Evolutionary conservation across 1,140 invertebrate genomes (phyloP).

Genomic region (Drosophila asahinai): DNA sequence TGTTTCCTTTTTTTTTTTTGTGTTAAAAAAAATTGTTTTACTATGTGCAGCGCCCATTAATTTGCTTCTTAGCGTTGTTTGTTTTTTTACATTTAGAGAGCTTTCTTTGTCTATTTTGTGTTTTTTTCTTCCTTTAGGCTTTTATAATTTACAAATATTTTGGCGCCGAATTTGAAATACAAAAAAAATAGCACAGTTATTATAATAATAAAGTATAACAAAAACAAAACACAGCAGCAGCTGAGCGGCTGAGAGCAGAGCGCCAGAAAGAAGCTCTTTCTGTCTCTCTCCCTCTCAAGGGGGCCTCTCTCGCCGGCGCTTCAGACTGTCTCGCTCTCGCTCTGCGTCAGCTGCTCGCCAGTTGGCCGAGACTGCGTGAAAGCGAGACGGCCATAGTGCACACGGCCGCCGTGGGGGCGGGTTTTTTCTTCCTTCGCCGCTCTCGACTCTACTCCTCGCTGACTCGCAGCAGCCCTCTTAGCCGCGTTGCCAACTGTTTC

Average conservation of each 20-base stretch:
- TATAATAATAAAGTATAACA: conserved; percentile 70
- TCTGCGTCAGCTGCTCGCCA: conserved; percentile 18
- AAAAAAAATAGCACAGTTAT: conserved; percentile 60
- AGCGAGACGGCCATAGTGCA: conserved; percentile 62
- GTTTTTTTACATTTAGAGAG: conserved; percentile 67
- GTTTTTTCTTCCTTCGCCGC: conserved; percentile 30
- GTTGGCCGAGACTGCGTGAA: conserved; percentile 12
- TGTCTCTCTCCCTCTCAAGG: background rate
- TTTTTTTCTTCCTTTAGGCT: conserved; percentile 33
- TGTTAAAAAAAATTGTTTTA: conserved; percentile 62
- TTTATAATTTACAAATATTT: conserved; percentile 80
- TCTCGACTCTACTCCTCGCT: conserved; percentile 30
- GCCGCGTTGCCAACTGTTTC: conserved; percentile 83
- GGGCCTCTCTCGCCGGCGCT: conserved; percentile 1
- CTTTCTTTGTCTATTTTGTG: conserved; percentile 50
- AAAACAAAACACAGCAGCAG: conserved; percentile 52
- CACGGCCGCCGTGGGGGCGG: conserved; percentile 48
- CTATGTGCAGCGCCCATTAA: conserved; percentile 78
- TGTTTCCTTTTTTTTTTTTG: conserved; percentile 16
- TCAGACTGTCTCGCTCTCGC: conserved; percentile 35
- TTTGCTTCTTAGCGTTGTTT: conserved; percentile 24
- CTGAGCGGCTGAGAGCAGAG: conserved; percentile 16
- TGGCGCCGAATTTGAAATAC: conserved; percentile 67
- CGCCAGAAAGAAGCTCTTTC: conserved; percentile 14
- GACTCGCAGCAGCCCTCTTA: conserved; percentile 60